Base-by-base conservation (phyloP, 2,888 invertebrate genomes). In the Campoplex capitator region DNA sequence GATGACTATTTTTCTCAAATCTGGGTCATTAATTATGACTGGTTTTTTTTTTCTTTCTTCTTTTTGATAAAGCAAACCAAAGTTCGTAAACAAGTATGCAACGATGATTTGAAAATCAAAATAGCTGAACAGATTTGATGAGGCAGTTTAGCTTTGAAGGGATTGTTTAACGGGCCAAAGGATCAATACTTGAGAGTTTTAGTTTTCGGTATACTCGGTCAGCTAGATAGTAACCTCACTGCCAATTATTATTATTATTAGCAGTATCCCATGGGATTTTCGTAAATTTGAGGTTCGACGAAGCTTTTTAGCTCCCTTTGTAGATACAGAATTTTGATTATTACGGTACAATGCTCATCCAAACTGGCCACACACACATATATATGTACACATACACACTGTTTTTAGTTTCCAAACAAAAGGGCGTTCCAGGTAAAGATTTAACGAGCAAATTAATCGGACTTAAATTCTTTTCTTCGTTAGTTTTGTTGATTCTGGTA, bases 221-320 rank as follows among this genome's bases (percentile, higher is more conserved):
- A 65, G 71, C 74, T 58, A 70, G 62, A 9, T 67, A 56, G 23
- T 45, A 28, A 68, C 67, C 70, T 68, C 0, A 45, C 38, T 45
- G 81, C 74, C 84, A 86, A 86, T 86, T 86, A 86, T 86, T 84
- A 86, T 86, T 86, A 86, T 86, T 84, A 86, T 84, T 81, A 86
- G 77, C 81, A 81, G 74, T 73, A 81, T 78, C 68, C 68, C 68
- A 28, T 48, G 16, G 56, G 54, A 80, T 65, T 73, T 73, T 80
- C 58, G 35, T 32, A 13, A 7, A 45, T 28, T 45, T 58, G 45
- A 32, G 48, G 48, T 23, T n/a, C 28, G n/a, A 32, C 23, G 70
- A 67, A 23, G 42, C 38, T 38, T 38, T 38, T n/a, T 54, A 32
- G 3, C 38, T 51, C 28, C 80, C 35, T 56, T 78, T 68, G 23